These are phyloP conservation scores for Drosophila bifasciata DNA, from an alignment of 1,140 invertebrate genomes.

Conservation along the genomic window DNA sequence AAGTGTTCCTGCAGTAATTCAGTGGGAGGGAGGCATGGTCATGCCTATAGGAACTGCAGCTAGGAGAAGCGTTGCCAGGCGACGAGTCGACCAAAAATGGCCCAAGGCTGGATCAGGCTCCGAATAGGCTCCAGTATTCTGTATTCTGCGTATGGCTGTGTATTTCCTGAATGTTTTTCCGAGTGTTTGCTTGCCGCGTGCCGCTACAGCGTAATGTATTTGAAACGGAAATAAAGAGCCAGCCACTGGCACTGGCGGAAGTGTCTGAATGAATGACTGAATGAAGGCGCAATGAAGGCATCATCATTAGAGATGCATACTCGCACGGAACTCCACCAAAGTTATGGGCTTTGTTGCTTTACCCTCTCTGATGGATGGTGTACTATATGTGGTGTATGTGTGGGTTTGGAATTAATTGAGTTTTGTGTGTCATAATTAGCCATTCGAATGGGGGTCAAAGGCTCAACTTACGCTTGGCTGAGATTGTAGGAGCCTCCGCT, in stretches of 20 bases:
- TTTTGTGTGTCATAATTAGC: conserved; percentile 69
- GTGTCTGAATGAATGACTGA: conserved; percentile 61
- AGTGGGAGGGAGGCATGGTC: not conserved
- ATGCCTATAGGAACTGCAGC: too few relatives aligned
- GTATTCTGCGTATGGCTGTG: not conserved
- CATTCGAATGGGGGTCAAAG: conserved; percentile 13
- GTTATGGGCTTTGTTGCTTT: not conserved
- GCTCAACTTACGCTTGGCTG: conserved; percentile 60
- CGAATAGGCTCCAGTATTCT: too few relatives aligned
- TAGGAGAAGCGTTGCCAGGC: too few relatives aligned
- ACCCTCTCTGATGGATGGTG: not conserved
- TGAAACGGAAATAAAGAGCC: conserved; percentile 72
- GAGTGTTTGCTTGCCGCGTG: conserved; percentile 41
- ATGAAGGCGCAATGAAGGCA: conserved; percentile 55
- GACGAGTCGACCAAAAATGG: too few relatives aligned
- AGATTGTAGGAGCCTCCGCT: conserved; percentile 52
- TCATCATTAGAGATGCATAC: conserved; percentile 77
- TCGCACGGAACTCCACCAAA: conserved; percentile 10
- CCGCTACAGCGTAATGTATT: conserved; percentile 61
- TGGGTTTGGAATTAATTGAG: conserved; percentile 62
- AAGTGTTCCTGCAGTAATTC: conserved; percentile 27
- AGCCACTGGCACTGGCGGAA: conserved; percentile 29
- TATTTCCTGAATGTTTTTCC: conserved; percentile 14
- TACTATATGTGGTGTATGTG: conserved; percentile 27
- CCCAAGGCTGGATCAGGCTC: too few relatives aligned